A percentile compares a stretch with the other conserved stretches of the same genome.
Evolutionary conservation across 2,888 invertebrate genomes (phyloP).

Genomic region (Leptinotarsa tumamoca): DNA sequence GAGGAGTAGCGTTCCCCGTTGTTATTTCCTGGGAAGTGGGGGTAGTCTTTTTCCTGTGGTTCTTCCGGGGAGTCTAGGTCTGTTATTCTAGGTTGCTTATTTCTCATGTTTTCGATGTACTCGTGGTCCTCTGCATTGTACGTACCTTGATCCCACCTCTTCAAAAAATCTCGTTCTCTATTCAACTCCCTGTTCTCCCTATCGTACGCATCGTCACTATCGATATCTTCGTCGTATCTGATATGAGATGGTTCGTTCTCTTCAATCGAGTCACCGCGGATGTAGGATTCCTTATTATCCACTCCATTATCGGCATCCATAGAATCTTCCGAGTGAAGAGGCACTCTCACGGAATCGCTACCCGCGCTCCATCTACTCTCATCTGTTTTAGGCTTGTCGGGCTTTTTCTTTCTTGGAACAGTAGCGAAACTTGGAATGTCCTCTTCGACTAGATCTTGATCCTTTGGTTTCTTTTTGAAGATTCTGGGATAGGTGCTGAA

Average conservation of each 20-base stretch:
- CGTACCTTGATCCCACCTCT: slow-evolving; percentile 64
- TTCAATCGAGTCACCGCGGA: slow-evolving; percentile 48
- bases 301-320: slow-evolving; percentile 50
- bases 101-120: slow-evolving; percentile 34
- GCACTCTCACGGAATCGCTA: slow-evolving; percentile 57
- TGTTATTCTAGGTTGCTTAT: slow-evolving; percentile 50
- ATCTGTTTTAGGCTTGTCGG: slow-evolving; percentile 39
- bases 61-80: slow-evolving; percentile 57
- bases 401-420: slow-evolving; percentile 67
- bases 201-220: slow-evolving; percentile 68
- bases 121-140: slow-evolving; percentile 55
- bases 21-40: slow-evolving; percentile 37
- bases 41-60: slow-evolving; percentile 32
- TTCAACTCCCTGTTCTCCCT: slow-evolving; percentile 71
- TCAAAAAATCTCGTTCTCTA: slow-evolving; percentile 58
- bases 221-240: slow-evolving; percentile 64
- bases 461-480: slow-evolving; percentile 63
- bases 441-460: slow-evolving; percentile 62
- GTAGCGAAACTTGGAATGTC: slow-evolving; percentile 74
- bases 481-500: slow-evolving; percentile 84
- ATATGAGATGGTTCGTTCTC: slow-evolving; percentile 55
- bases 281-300: slow-evolving; percentile 35
- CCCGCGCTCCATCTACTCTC: slow-evolving; percentile 50
- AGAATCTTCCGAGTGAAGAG: slow-evolving; percentile 62
- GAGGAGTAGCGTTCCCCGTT: slow-evolving; percentile 71